Conservation (phyloP, 2,113 vertebrate species). For the Sapajus apella region DNA sequence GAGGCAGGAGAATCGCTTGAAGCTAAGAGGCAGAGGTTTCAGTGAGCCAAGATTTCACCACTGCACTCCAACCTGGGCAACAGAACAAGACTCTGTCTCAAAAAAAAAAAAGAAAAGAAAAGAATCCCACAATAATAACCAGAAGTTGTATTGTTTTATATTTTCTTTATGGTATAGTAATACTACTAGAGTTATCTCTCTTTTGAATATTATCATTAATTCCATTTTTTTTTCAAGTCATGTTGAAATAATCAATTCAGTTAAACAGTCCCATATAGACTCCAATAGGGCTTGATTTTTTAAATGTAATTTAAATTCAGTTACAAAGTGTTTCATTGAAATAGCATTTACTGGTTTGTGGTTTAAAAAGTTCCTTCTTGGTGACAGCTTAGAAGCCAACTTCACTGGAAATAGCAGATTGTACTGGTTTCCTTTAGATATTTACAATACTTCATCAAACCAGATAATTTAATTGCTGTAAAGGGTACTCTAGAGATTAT, state of each 20-base stretch:
- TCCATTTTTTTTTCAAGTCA: constrained; percentile 8
- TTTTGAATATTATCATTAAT: not conserved
- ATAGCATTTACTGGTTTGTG: not conserved
- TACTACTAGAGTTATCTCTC: not conserved
- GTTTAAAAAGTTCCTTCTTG: constrained; percentile 42
- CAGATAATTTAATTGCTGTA: not conserved
- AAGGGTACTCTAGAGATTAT: not conserved
- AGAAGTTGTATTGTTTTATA: not conserved
- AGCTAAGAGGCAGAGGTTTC: too few relatives aligned
- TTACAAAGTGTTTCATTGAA: not conserved
- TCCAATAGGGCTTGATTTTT: not conserved
- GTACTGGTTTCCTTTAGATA: constrained; percentile 18
- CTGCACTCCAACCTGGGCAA: too few relatives aligned
- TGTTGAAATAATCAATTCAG: not conserved
- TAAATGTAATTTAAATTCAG: constrained; percentile 22
- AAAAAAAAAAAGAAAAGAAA: not conserved
- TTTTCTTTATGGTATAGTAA: not conserved
- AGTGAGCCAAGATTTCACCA: too few relatives aligned
- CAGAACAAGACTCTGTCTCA: too few relatives aligned
- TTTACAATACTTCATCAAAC: not conserved
- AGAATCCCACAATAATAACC: not conserved
- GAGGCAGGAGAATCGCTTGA: too few relatives aligned
- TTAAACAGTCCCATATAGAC: not conserved
- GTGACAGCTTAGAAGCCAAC: constrained; percentile 19
- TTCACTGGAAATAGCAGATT: constrained; percentile 21